Evolutionary conservation across 1,140 invertebrate genomes (phyloP).

Genomic region (Chrysopa pallens): DNA sequence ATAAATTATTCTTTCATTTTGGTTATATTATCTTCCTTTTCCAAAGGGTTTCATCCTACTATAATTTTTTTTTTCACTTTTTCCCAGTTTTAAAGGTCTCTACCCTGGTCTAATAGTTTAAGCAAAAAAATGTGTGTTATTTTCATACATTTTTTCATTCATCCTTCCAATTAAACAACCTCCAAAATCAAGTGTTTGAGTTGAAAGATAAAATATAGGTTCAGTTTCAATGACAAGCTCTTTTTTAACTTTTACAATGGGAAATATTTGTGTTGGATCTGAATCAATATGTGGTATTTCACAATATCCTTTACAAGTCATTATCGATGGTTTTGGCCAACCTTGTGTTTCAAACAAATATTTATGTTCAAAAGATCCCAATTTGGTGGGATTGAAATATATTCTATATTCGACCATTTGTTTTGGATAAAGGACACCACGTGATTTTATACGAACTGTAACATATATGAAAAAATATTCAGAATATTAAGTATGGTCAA

Average conservation of each 20-base stretch:
- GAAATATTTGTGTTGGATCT: conserved; percentile 11
- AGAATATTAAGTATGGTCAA: too few relatives aligned
- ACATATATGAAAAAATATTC: too few relatives aligned
- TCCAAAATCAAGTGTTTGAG: conserved; percentile 14
- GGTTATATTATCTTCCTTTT: too few relatives aligned
- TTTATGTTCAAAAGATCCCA: conserved; percentile 10
- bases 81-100: too few relatives aligned
- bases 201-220: conserved; percentile 8
- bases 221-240: conserved; percentile 3
- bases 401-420: conserved; percentile 9
- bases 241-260: conserved; percentile 8
- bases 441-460: not conserved
- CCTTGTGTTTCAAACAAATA: conserved; percentile 8
- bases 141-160: conserved; percentile 3
- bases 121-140: too few relatives aligned
- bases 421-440: conserved; percentile 9
- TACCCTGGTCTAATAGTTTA: too few relatives aligned
- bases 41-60: too few relatives aligned
- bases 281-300: conserved; percentile 14
- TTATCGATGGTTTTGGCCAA: conserved; percentile 3
- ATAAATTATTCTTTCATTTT: too few relatives aligned
- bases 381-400: conserved; percentile 11
- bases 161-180: conserved; percentile 1
- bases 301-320: conserved; percentile 11
- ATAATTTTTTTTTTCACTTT: too few relatives aligned